Base-by-base conservation (phyloP, 2,113 vertebrate species). In the Athene cunicularia region DNA sequence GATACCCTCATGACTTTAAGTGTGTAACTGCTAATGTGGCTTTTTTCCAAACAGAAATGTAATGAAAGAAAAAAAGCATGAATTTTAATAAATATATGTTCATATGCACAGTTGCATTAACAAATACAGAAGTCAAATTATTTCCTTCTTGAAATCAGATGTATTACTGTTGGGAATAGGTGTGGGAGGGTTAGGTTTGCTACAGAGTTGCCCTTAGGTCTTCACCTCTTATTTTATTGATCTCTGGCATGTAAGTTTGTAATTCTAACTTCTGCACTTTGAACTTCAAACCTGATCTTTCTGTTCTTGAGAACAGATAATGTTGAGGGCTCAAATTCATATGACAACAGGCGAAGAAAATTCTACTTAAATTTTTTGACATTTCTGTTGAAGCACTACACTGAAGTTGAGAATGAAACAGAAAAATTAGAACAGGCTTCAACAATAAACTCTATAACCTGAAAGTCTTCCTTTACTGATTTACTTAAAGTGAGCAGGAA, bases 1-100 rank as follows among this genome's bases (percentile, higher is more conserved):
- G 0, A 12, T 32, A 18, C 7, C 27, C 6, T 83, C 2, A 3
- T n/a, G 30, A n/a, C 2, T 8, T 88, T 20, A 30, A 66, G 8
- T 2, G 0, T 59, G 26, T 80, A 73, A 49, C 27, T 80, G 15
- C 9, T 52, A 8, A 41, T 75, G 68, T 72, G 26, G 8, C 39
- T 35, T 50, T 75, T 60, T 77, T 53, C 32, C 41, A 30, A 4
- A 47, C 24, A 55, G 30, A 77, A 66, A 11, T 77, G 26, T 77
- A 67, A 30, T 17, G 18, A 62, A 72, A 67, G 45, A 11, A 35
- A 32, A 60, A 58, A 39, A 62, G 7, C 14, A 5, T 41, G 5
- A 24, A 15, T 66, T 91, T 58, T 58, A 83, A 14, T 49, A 47
- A 19, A 20, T 68, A 10, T 28, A 2, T 17, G 9, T 73, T 52